Base-by-base conservation (phyloP, 2,113 vertebrate genomes). In the Passer domesticus region DNA sequence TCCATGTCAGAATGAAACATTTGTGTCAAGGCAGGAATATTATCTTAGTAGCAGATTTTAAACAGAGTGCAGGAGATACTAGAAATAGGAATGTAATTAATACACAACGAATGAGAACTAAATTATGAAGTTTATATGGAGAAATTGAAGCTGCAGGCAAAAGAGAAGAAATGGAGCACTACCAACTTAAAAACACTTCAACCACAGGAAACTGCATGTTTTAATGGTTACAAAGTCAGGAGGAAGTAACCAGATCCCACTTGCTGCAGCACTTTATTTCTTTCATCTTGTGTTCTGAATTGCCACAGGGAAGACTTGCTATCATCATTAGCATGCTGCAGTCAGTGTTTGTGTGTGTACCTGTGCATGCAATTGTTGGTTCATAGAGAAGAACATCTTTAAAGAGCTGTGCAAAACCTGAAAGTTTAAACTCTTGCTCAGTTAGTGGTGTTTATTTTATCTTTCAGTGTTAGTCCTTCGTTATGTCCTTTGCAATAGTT, bases 311-410 rank as follows among this genome's bases (percentile, higher is more conserved):
- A 52, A 83, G 22, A 47, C 21, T 72, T 79, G 27, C 63, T 63
- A 35, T 43, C 10, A 67, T 24, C 33, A 33, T 69, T 21, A 35
- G 31, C 12, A 35, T 19, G 13, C 37, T 78, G 47, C 10, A 23
- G 35, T 66, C 43, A 47, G 28, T 58, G 33, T 55, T n/a, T 60
- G 9, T 50, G 19, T 43, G 13, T 53, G 37, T 18, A 35, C 13
- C 39, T 44, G 13, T 62, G 19, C 0, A 0, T 49, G 28, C 10
- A 55, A 35, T 14, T 41, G 13, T 39, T 56, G 6, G 6, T 49
- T 58, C 18, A 52, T 3, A 31, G 15, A 66, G 28, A 66, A 74
- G 35, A 68, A 8, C 10, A 31, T 33, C 10, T 76, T 90, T 83
- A 35, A 82, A 91, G 85, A 39, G 10, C 30, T 43, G 4, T n/a